phyloP scores from a whole-genome alignment of 2,113 vertebrate genomes.

The Amphiprion ocellaris region DNA sequence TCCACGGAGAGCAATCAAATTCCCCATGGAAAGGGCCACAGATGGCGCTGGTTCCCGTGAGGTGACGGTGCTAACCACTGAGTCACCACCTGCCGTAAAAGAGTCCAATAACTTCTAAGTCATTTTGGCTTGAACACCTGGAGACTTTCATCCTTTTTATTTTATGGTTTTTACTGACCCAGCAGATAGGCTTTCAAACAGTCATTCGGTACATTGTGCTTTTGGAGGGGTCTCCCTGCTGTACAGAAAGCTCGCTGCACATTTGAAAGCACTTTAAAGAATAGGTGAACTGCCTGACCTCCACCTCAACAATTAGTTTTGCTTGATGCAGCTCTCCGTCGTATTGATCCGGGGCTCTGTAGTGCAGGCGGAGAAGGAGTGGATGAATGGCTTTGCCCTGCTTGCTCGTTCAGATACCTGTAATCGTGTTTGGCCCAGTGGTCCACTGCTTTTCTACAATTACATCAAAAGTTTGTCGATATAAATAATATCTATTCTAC shows the following conservation, averaged over 20 bases:
- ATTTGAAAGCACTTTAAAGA: conserved; percentile 69
- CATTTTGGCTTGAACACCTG: conserved; percentile 27
- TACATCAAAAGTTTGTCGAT: conserved; percentile 39
- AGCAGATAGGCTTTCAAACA: conserved; percentile 47
- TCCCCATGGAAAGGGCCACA: conserved; percentile 35
- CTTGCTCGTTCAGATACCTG: conserved; percentile 36
- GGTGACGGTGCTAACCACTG: conserved; percentile 27
- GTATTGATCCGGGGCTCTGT: conserved; percentile 65
- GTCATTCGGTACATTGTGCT: conserved; percentile 14
- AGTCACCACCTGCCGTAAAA: conserved; percentile 43
- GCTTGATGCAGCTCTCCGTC: conserved; percentile 62
- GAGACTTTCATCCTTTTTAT: conserved; percentile 8
- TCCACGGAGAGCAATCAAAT: conserved; percentile 60
- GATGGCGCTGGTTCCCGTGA: conserved; percentile 14
- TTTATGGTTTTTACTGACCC: conserved; percentile 33
- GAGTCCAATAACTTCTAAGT: conserved; percentile 52
- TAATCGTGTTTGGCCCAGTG: conserved; percentile 54
- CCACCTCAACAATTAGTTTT: conserved; percentile 75
- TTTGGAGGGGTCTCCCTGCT: conserved; percentile 22
- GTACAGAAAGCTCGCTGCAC: conserved; percentile 27
- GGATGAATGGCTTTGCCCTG: conserved; percentile 52
- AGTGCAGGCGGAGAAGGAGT: conserved; percentile 40
- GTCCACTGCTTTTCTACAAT: conserved; percentile 35
- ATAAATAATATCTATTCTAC: conserved; percentile 20
- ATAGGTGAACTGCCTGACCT: conserved; percentile 62